phyloP scores from a whole-genome alignment of 2,113 vertebrate species.

The Chlamydotis undulata region DNA sequence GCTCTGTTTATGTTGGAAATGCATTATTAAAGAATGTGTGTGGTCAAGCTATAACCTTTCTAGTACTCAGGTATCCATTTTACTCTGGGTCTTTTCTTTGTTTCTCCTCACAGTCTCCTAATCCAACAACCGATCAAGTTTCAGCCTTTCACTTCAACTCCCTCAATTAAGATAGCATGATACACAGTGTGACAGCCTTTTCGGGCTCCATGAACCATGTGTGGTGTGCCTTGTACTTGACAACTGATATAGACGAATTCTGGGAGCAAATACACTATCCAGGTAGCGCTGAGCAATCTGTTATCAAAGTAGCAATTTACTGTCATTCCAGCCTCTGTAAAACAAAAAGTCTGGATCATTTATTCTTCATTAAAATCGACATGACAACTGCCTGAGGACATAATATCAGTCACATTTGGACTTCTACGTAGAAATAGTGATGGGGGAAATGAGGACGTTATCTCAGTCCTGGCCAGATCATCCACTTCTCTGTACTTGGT shows the following conservation, averaged over 20 bases:
- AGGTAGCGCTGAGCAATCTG: neutral
- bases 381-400: neutral
- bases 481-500: neutral
- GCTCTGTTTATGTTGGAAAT: conserved; percentile 67
- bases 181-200: conserved; percentile 12
- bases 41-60: conserved; percentile 61
- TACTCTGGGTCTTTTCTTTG: conserved; percentile 53
- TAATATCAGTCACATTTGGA: neutral
- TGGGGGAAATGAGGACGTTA: neutral
- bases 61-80: conserved; percentile 27
- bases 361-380: neutral
- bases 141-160: conserved; percentile 41
- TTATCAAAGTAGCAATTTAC: neutral
- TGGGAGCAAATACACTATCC: neutral
- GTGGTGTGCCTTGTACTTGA: neutral
- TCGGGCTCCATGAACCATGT: neutral
- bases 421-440: neutral
- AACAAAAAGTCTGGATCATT: neutral
- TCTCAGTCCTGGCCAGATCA: neutral
- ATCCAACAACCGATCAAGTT: conserved; percentile 53
- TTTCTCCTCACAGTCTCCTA: conserved; percentile 47
- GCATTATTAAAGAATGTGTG: conserved; percentile 67
- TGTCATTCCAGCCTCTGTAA: neutral
- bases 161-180: conserved; percentile 12
- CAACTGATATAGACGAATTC: neutral